Conservation (phyloP, 2,113 vertebrate genomes). For the Arizona elegans region DNA sequence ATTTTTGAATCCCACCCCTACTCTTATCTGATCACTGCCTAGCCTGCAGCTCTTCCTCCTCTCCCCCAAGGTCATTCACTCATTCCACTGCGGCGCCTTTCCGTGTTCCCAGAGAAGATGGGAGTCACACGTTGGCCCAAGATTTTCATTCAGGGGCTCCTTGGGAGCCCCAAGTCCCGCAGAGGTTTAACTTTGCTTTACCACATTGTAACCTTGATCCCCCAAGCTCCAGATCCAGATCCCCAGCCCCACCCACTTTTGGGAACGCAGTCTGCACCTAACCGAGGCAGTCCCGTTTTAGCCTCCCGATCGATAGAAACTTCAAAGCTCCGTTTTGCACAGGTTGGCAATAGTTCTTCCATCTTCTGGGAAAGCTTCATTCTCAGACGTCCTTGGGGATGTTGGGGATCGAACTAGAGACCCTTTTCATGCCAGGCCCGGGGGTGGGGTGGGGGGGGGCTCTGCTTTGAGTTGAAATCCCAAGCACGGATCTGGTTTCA, state of each 20-base stretch:
- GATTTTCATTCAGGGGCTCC: not conserved
- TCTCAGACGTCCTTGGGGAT: not conserved
- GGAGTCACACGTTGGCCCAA: not conserved
- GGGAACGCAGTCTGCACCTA: not conserved
- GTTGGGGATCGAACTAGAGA: not conserved
- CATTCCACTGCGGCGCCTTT: not conserved
- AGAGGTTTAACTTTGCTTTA: not conserved
- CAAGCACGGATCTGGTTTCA: not conserved
- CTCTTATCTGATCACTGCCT: not conserved
- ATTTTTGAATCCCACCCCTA: too few species aligned
- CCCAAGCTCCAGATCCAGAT: not conserved
- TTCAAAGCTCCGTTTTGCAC: not conserved
- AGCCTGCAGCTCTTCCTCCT: not conserved
- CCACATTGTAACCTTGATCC: not conserved
- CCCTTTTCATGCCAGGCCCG: not conserved
- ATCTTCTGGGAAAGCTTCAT: not conserved
- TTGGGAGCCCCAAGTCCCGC: not conserved
- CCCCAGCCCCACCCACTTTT: not conserved
- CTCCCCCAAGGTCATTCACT: not conserved
- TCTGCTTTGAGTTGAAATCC: not conserved
- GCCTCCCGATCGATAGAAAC: not conserved
- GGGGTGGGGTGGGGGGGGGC: not conserved
- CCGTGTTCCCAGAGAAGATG: not conserved
- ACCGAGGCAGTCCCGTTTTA: not conserved
- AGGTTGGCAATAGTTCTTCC: not conserved